phyloP scores from a whole-genome alignment of 2,113 vertebrate species.

The Mirounga angustirostris region DNA sequence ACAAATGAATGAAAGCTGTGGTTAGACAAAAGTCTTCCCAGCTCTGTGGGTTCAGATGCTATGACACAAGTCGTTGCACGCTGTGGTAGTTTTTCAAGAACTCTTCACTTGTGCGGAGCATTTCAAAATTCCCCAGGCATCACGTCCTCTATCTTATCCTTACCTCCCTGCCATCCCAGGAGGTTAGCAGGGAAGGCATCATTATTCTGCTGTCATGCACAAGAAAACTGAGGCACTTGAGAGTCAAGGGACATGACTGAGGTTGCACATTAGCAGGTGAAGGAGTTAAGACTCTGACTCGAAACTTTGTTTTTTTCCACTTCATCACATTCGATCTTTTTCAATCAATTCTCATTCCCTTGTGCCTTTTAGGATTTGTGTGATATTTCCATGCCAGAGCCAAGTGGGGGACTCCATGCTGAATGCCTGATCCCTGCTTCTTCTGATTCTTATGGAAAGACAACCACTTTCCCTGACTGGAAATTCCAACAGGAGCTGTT shows the following conservation, averaged over 20 bases:
- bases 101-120: background rate
- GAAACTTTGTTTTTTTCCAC: background rate
- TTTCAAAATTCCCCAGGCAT: background rate
- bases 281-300: background rate
- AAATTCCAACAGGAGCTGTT: background rate
- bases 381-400: background rate
- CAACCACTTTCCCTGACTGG: background rate
- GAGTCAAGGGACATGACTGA: background rate
- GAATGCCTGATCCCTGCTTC: background rate
- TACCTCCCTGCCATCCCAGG: background rate
- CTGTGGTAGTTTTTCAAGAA: background rate
- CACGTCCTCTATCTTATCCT: background rate
- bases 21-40: background rate
- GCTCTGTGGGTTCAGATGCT: background rate
- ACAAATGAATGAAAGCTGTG: background rate
- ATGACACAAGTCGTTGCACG: accelerated
- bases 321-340: background rate
- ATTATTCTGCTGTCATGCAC: background rate
- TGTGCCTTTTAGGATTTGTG: background rate
- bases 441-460: background rate
- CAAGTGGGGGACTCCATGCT: background rate
- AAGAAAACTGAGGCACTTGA: background rate
- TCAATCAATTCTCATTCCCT: background rate
- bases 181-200: background rate
- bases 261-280: too few species aligned